Evolutionary conservation across 2,113 vertebrate species (phyloP).

Genomic region (Toxostoma redivivum): DNA sequence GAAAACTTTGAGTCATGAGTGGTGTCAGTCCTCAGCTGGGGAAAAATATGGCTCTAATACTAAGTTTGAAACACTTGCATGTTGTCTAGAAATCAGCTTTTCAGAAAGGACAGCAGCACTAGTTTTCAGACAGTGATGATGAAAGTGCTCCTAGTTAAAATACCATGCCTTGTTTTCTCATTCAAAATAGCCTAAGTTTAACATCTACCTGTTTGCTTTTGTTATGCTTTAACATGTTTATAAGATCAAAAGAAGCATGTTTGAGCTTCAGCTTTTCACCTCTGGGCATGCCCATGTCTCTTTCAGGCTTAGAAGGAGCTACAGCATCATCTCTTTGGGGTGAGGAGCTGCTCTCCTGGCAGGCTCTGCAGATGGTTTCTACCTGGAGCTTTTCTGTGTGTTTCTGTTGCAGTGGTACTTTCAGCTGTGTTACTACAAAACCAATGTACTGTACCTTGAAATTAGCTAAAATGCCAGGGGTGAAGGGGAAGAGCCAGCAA

Average conservation of each 20-base stretch:
- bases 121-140: background rate
- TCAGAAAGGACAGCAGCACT: background rate
- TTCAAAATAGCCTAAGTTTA: background rate
- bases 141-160: background rate
- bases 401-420: background rate
- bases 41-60: background rate
- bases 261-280: background rate
- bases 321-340: background rate
- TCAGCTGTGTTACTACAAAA: slow-evolving; percentile 1
- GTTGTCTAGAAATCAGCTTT: background rate
- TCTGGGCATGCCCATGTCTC: accelerated
- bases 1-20: background rate
- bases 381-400: background rate
- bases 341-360: background rate
- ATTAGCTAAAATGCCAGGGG: background rate
- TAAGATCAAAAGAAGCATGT: background rate
- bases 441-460: background rate
- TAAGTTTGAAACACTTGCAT: background rate
- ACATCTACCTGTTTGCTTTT: background rate
- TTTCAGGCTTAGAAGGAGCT: background rate
- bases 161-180: background rate
- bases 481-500: background rate
- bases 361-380: background rate
- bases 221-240: background rate
- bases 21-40: background rate